A percentile compares a stretch with the other conserved stretches of the same genome.
phyloP scores from a whole-genome alignment of 2,113 vertebrate species.

The Albula glossodonta region DNA sequence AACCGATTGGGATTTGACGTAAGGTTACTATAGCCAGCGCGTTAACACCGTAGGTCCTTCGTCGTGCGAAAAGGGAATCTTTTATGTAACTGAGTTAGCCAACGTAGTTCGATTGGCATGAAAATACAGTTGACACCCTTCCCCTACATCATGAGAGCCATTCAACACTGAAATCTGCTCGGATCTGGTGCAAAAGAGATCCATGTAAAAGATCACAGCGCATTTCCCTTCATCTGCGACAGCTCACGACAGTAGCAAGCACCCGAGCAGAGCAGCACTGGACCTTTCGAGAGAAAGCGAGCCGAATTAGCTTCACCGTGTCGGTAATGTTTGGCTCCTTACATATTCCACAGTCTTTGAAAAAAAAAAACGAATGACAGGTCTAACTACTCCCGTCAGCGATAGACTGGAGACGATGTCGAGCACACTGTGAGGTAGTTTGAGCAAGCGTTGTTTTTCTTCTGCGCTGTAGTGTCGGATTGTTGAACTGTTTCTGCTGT shows the following conservation, averaged over 20 bases:
- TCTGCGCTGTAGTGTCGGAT: slow-evolving; percentile 5
- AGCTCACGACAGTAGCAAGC: background rate
- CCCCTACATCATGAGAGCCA: background rate
- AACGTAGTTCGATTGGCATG: background rate
- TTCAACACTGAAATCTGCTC: background rate
- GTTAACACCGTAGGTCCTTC: background rate
- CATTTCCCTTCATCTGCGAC: slow-evolving; percentile 3
- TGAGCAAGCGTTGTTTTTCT: slow-evolving; percentile 6
- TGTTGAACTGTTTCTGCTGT: slow-evolving; percentile 20
- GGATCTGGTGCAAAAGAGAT: background rate
- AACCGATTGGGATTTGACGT: slow-evolving; percentile 7
- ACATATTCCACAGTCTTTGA: background rate
- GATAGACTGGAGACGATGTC: background rate
- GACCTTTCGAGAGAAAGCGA: background rate
- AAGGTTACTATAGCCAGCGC: background rate
- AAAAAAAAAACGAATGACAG: background rate
- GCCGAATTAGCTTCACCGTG: background rate
- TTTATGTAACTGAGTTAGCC: background rate
- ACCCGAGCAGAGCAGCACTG: background rate
- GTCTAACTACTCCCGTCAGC: background rate
- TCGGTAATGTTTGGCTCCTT: background rate
- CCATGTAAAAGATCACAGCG: slow-evolving; percentile 17
- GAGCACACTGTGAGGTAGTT: background rate
- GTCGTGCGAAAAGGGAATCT: slow-evolving; percentile 3
- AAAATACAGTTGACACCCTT: background rate